A percentile compares a stretch with the other conserved stretches of the same genome.
Conservation (phyloP, 2,113 vertebrate species). For the Elgaria multicarinata region DNA sequence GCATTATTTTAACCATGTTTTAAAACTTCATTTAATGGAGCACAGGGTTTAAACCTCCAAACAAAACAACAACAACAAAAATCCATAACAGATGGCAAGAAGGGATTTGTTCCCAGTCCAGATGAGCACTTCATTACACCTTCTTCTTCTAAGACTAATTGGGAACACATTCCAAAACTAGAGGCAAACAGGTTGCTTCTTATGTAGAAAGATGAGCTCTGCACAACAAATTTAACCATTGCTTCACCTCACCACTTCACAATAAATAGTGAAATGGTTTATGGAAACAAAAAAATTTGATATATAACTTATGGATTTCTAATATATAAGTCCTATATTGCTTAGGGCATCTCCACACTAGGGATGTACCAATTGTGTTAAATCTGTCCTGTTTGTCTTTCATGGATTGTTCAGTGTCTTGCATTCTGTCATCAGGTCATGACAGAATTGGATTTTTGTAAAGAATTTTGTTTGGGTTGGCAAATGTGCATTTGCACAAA, state of each 20-base stretch:
- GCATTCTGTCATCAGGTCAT: too few species aligned
- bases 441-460: too few species aligned
- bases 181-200: slow-evolving; percentile 62
- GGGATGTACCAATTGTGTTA: too few species aligned
- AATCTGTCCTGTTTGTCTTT: too few species aligned
- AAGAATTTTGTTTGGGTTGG: too few species aligned
- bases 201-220: slow-evolving; percentile 46
- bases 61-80: too few species aligned
- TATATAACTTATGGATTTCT: not conserved
- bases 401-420: too few species aligned
- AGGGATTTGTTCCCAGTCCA: slow-evolving; percentile 68
- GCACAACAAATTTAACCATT: slow-evolving; percentile 50
- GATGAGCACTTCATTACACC: slow-evolving; percentile 65
- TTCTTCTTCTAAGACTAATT: slow-evolving; percentile 62
- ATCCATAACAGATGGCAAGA: slow-evolving; percentile 76
- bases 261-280: not conserved
- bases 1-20: slow-evolving; percentile 57
- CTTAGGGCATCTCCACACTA: too few species aligned
- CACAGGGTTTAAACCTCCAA: slow-evolving; percentile 62
- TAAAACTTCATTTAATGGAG: slow-evolving; percentile 72
- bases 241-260: slow-evolving; percentile 17
- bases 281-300: slow-evolving; percentile 12
- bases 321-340: not conserved
- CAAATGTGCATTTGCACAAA: too few species aligned
- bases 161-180: slow-evolving; percentile 62